Percentiles rank a stretch among this genome's conserved stretches.
phyloP scores from a whole-genome alignment of 1,140 invertebrate species.

The Cepaea nemoralis region DNA sequence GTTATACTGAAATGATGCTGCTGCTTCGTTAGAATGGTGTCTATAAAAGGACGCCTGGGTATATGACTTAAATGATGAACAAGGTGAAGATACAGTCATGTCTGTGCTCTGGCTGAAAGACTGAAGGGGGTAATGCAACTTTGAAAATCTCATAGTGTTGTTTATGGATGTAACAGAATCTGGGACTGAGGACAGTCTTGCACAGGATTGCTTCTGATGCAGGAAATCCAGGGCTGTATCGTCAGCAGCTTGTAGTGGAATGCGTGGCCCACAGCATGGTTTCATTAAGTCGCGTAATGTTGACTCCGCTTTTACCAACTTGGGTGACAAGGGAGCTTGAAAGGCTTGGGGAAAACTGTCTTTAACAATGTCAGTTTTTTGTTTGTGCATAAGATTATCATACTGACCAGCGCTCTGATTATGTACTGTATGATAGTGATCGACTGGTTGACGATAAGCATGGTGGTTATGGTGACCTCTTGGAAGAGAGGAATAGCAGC shows the following conservation, averaged over 20 bases:
- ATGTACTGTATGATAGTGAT: background rate
- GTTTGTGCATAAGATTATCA: background rate
- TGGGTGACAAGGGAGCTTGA: background rate
- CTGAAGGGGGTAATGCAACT: constrained; percentile 9
- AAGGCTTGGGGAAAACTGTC: constrained; percentile 17
- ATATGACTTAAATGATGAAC: constrained; percentile 15
- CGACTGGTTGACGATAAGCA: background rate
- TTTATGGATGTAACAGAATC: constrained; percentile 3
- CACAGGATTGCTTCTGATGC: constrained; percentile 38
- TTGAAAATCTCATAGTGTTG: constrained; percentile 13
- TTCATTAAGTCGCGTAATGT: background rate
- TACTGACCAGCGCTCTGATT: background rate
- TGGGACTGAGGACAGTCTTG: constrained; percentile 30
- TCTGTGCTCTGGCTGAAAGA: background rate
- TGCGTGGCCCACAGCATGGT: background rate
- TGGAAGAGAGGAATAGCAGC: constrained; percentile 40
- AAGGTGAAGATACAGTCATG: background rate
- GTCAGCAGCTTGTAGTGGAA: constrained; percentile 19
- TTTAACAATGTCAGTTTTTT: constrained; percentile 2
- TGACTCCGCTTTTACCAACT: background rate
- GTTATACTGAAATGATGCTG: constrained; percentile 5
- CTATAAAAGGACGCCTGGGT: constrained; percentile 22
- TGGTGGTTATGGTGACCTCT: background rate
- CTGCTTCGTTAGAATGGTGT: background rate
- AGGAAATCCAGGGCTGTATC: constrained; percentile 37